Base-by-base conservation (phyloP, 2,113 vertebrate genomes). In the Orycteropus afer region DNA sequence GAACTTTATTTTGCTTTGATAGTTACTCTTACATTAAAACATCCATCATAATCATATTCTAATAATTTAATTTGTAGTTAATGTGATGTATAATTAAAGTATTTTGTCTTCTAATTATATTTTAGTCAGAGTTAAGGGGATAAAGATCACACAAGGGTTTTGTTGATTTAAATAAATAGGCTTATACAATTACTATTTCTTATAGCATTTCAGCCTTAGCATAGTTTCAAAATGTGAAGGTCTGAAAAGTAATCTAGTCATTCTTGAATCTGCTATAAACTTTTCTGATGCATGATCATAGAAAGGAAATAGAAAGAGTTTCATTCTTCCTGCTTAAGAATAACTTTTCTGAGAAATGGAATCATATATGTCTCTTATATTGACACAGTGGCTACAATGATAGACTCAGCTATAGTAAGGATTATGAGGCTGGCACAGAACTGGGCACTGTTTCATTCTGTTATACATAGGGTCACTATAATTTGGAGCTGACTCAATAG, bases 311-410 rank as follows among this genome's bases (percentile, higher is more conserved):
- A 98, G 97, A 98, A 98, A 98, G 95, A 57, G 94, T 97, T 95
- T 98, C 97, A 96, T 90, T 98, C 84, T 96, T 97, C 94, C 93
- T 95, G 90, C 97, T 98, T 97, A 97, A 98, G 92, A 97, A 98
- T 98, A 98, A 95, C 94, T 98, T 98, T 98, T 98, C 97, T 96
- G 74, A 93, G 89, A 90, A 98, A 98, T 98, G 97, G 97, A 98
- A 98, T 87, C 91, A 90, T 97, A 91, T 96, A 95, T 98, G 97
- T 97, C 63, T 65, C 63, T 65, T n/a, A n/a, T n/a, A n/a, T n/a
- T n/a, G n/a, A n/a, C n/a, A n/a, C n/a, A n/a, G n/a, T n/a, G n/a
- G n/a, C n/a, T n/a, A n/a, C n/a, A n/a, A n/a, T n/a, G n/a, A n/a
- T n/a, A n/a, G n/a, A n/a, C n/a, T n/a, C n/a, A n/a, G n/a, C n/a